Evolutionary conservation across 2,888 invertebrate genomes (phyloP), one percentile per base, ranked within the genome.

Genomic region (Rhaphigaster nebulosa): DNA sequence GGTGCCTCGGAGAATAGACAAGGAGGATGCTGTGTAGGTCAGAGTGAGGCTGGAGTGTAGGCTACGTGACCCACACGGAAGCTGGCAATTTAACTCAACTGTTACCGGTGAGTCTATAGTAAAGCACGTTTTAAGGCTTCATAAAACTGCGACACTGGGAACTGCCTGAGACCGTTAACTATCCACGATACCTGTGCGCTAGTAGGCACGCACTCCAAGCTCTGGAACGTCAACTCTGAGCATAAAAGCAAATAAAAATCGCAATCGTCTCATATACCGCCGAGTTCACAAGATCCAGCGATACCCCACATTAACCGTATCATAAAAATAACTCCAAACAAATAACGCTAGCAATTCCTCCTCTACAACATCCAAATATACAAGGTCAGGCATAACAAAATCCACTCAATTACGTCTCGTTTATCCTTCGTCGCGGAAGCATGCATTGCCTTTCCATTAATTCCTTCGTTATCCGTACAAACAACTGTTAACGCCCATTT

Each of bases 51-150:
- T n/a, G n/a, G n/a, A n/a, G n/a, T n/a, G n/a, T 23, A 41, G 1
- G 26, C 45, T n/a, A 84, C 84, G 84, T 84, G 84, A 45, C 84
- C 84, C 84, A 84, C 84, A 45, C 84, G 84, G 84, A 84, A 84
- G 84, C 84, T 13, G 84, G 84, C 84, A 84, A 84, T 84, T 84
- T 45, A 45, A 84, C 84, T 84, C 45, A 84, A 50, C 45, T 15
- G n/a, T 45, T 50, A 2, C 5, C 84, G 26, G 0, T 1, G 84
- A 26, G 45, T 13, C 84, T 84, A 84, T n/a, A 84, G 84, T 84
- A 84, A 84, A 84, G 84, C 84, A 84, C 84, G 84, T 84, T 84
- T 84, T 84, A 84, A 84, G 45, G 45, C 84, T 45, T 84, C 84
- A 84, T 84, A 84, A 84, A 84, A 84, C 84, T 15, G 45, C 41